Conservation (phyloP, 2,888 invertebrate genomes). For the Oxycera nigricornis region DNA sequence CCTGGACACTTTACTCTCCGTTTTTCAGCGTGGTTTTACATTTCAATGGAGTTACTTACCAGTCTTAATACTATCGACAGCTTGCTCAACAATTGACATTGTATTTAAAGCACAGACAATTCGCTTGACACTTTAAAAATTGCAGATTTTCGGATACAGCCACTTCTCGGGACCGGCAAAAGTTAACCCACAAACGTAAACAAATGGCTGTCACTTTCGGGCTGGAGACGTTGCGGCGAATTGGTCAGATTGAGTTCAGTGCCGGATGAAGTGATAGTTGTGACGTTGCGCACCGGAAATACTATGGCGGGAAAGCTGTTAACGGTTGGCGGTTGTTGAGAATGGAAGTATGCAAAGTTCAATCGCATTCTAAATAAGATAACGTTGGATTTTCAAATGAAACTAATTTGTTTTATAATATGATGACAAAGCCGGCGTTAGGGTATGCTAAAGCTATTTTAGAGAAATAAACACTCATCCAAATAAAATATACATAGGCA, state of each 20-base stretch:
- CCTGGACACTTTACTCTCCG: background rate
- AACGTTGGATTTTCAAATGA: no score
- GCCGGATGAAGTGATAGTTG: background rate
- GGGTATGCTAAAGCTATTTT: no score
- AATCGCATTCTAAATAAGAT: no score
- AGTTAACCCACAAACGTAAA: conserved; percentile 38
- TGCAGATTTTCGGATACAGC: conserved; percentile 21
- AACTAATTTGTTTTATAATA: no score
- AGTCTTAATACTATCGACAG: conserved; percentile 22
- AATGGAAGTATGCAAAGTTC: no score
- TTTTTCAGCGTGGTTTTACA: background rate
- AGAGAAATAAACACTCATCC: no score
- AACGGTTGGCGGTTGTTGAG: background rate
- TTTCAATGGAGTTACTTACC: background rate
- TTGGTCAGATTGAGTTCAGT: conserved; percentile 10
- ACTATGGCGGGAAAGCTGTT: background rate
- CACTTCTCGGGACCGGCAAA: conserved; percentile 28
- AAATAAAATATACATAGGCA: no score
- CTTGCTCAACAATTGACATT: conserved; percentile 33
- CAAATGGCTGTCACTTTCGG: conserved; percentile 29
- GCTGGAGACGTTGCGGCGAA: background rate
- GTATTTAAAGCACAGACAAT: conserved; percentile 23
- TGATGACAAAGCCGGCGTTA: no score
- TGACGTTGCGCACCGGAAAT: background rate
- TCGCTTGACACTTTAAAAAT: background rate